Conservation (phyloP, 2,113 vertebrate genomes). For the Syngnathus scovelli region DNA sequence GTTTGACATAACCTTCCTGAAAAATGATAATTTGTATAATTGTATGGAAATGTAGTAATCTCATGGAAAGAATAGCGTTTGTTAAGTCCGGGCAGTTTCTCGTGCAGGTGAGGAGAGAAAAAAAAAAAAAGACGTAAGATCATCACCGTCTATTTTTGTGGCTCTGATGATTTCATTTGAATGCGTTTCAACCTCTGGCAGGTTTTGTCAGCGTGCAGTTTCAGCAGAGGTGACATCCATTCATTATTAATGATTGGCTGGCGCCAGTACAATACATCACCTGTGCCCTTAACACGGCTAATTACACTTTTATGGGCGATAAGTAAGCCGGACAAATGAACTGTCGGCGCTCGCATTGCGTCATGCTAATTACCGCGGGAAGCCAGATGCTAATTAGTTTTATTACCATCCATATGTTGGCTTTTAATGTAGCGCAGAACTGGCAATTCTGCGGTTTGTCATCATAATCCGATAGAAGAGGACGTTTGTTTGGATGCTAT, state of each 20-base stretch:
- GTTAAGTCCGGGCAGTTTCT: no score
- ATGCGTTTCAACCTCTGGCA: constrained; percentile 12
- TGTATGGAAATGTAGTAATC: background rate
- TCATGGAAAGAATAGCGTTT: no score
- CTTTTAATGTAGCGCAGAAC: constrained; percentile 29
- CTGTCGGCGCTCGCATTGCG: constrained; percentile 49
- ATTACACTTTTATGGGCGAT: constrained; percentile 64
- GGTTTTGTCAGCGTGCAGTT: constrained; percentile 47
- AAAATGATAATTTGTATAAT: background rate
- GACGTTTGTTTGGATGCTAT: constrained; percentile 6
- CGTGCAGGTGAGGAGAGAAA: background rate
- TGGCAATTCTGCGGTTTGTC: constrained; percentile 21
- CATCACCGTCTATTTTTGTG: constrained; percentile 19
- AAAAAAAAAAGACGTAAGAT: constrained; percentile 7
- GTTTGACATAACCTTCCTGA: constrained; percentile 2
- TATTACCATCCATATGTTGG: constrained; percentile 46
- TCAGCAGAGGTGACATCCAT: constrained; percentile 54
- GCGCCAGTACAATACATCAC: constrained; percentile 56
- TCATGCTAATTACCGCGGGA: constrained; percentile 65
- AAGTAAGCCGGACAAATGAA: constrained; percentile 71
- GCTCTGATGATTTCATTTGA: constrained; percentile 46
- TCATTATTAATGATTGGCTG: constrained; percentile 59
- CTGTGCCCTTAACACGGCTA: constrained; percentile 55
- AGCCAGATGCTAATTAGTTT: constrained; percentile 61
- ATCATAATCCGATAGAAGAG: constrained; percentile 14